phyloP scores from a whole-genome alignment of 2,113 vertebrate species.

The Chaetura pelagica region DNA sequence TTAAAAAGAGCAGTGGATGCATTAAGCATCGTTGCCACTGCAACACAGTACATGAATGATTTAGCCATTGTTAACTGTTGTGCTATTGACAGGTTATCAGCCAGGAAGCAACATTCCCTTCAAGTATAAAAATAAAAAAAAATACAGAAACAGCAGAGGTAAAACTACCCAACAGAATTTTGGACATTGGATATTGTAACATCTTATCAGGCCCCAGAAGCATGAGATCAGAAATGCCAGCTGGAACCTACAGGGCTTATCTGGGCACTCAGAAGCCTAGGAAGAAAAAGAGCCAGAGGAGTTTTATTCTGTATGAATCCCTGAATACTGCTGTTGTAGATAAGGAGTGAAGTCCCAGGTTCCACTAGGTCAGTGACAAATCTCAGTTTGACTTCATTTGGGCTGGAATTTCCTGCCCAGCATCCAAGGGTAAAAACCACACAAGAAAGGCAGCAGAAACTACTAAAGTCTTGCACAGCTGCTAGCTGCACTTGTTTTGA shows the following conservation, averaged over 20 bases:
- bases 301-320: constrained; percentile 63
- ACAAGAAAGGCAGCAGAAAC: constrained; percentile 32
- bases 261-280: constrained; percentile 30
- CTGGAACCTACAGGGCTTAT: constrained; percentile 57
- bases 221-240: constrained; percentile 59
- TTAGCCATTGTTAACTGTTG: neutral
- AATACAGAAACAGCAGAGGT: constrained; percentile 14
- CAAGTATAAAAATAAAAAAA: neutral
- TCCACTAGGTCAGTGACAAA: constrained; percentile 57
- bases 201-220: constrained; percentile 53
- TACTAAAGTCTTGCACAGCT: neutral
- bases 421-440: neutral
- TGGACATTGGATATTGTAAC: constrained; percentile 14
- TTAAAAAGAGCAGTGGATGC: neutral
- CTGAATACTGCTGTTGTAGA: constrained; percentile 37
- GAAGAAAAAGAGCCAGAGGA: constrained; percentile 27
- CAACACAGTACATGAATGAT: neutral
- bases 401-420: constrained; percentile 63
- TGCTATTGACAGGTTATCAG: constrained; percentile 8
- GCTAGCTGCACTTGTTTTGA: neutral
- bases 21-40: neutral
- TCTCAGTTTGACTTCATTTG: constrained; percentile 58
- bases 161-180: constrained; percentile 11
- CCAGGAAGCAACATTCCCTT: constrained; percentile 2
- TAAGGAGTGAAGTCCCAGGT: constrained; percentile 39